Evolutionary conservation across 1,140 invertebrate genomes (phyloP), one percentile per base, ranked within the genome.

Genomic region (Neelides sp.): DNA sequence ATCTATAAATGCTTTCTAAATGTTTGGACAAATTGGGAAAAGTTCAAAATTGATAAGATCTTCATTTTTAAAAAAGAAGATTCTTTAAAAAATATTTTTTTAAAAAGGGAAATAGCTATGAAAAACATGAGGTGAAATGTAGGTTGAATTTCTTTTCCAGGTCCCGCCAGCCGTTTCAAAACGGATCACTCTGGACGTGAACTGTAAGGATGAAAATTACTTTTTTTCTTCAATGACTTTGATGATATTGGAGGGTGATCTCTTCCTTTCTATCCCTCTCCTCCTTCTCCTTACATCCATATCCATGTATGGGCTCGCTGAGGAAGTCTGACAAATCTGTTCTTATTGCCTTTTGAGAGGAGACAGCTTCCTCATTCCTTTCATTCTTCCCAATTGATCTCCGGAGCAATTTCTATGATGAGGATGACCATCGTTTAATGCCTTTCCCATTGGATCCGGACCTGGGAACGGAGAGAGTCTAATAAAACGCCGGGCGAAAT

Each of bases 91-190:
- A 32, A 32, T 32, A 32, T 32, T 32, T 32, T 32, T 32, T 8
- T 8, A n/a, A n/a, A n/a, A n/a, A n/a, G n/a, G n/a, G n/a, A n/a
- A n/a, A n/a, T n/a, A n/a, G n/a, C n/a, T n/a, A n/a, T n/a, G n/a
- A n/a, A n/a, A n/a, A n/a, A n/a, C n/a, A n/a, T n/a, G n/a, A n/a
- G n/a, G n/a, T n/a, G n/a, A n/a, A n/a, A n/a, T n/a, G n/a, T n/a
- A n/a, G n/a, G n/a, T n/a, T 32, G n/a, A 5, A 32, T 13, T 8
- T 32, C 28, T 32, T 32, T 32, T 32, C n/a, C n/a, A 32, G 28
- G 84, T 89, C 20, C 86, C 84, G 50, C 86, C 85, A 23, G 83
- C 85, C 12, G 83, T 88, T 62, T 87, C 83, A 71, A 89, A 87
- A 68, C 70, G 85, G 58, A 83, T 91, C 55, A 81, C 79, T 40